These are phyloP conservation scores for Paguma larvata DNA, from an alignment of 2,797 vertebrate genomes.

Conservation along the genomic window DNA sequence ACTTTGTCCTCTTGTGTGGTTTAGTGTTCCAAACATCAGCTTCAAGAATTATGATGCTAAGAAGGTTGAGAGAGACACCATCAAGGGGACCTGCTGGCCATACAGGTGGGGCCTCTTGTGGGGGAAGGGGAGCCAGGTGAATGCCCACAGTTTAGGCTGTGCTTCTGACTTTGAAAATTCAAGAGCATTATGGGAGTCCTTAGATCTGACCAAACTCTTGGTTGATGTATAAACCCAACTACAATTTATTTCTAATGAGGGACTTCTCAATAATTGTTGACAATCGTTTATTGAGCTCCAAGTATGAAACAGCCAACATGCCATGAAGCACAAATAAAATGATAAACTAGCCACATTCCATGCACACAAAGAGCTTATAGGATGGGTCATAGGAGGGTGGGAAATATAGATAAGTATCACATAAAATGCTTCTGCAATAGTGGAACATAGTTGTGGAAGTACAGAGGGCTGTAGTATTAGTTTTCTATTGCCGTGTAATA, in stretches of 20 bases:
- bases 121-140: neutral
- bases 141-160: neutral
- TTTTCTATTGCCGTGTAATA: neutral
- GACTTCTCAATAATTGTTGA: neutral
- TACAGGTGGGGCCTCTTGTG: neutral
- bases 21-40: slow-evolving; percentile 39
- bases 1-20: slow-evolving; percentile 62
- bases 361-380: neutral
- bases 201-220: neutral
- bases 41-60: slow-evolving; percentile 48
- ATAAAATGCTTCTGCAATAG: neutral
- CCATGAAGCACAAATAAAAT: neutral
- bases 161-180: slow-evolving; percentile 42
- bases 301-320: neutral
- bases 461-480: neutral
- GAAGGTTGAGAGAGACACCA: neutral
- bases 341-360: neutral
- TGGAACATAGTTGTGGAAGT: neutral
- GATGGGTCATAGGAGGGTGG: neutral
- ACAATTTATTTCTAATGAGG: slow-evolving; percentile 36
- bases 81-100: slow-evolving; percentile 44
- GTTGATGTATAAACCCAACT: neutral
- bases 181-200: slow-evolving; percentile 5
- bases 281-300: neutral
- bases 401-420: neutral